Conservation (phyloP, 2,797 vertebrate genomes). For the Spheniscus humboldti region DNA sequence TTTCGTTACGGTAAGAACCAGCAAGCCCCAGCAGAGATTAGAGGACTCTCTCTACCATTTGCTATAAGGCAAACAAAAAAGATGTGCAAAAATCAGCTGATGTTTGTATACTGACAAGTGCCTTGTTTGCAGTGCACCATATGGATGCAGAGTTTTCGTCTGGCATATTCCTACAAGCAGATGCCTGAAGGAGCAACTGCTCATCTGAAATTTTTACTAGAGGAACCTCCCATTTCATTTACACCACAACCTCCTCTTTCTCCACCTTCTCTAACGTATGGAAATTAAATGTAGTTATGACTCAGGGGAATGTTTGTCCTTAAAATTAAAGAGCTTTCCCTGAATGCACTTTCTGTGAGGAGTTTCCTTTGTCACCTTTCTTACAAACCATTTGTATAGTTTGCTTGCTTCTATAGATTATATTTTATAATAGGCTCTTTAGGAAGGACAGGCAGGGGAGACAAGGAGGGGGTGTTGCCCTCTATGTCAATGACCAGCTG, state of each 20-base stretch:
- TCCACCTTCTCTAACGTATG: not conserved
- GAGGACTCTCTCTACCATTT: not conserved
- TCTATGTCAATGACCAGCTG: too few species aligned
- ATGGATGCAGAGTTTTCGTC: slow-evolving; percentile 8
- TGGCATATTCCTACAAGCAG: slow-evolving; percentile 31
- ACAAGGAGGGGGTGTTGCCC: too few species aligned
- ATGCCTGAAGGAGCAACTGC: slow-evolving; percentile 30
- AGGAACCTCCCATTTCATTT: not conserved
- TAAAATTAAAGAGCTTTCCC: not conserved
- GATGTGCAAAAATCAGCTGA: not conserved
- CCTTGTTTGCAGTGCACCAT: slow-evolving; percentile 10
- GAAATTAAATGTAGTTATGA: not conserved
- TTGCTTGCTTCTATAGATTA: accelerated
- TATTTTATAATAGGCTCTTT: not conserved
- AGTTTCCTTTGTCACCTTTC: not conserved
- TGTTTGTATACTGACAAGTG: not conserved
- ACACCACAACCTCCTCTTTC: not conserved
- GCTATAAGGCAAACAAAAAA: not conserved
- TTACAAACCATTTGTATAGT: not conserved
- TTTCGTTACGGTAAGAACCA: not conserved
- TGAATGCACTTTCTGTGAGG: not conserved
- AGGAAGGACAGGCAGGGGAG: too few species aligned
- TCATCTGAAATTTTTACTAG: not conserved
- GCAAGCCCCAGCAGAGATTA: not conserved
- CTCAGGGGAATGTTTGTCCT: not conserved